Conservation (phyloP, 2,113 vertebrate genomes). For the Propithecus coquereli region DNA sequence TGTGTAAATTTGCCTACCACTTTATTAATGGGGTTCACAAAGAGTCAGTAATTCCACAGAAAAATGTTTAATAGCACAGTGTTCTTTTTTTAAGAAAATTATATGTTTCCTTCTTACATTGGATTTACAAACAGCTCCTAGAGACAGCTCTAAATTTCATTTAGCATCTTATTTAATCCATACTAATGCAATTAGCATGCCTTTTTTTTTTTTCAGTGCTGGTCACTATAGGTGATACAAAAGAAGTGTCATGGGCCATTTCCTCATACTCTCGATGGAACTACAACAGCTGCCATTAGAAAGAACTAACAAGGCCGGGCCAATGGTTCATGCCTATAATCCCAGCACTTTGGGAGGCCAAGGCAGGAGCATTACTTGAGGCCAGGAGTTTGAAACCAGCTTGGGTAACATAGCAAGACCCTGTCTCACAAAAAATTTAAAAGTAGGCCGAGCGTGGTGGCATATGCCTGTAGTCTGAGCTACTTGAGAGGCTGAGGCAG, state of each 20-base stretch:
- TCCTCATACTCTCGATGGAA: not conserved
- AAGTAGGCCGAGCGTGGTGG: too few species aligned
- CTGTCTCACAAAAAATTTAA: too few species aligned
- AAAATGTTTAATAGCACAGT: not conserved
- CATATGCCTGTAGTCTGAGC: too few species aligned
- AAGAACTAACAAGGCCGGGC: not conserved
- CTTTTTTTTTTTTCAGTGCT: not conserved
- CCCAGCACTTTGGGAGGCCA: too few species aligned
- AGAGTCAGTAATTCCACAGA: not conserved
- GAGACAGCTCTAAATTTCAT: not conserved
- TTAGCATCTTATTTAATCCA: not conserved
- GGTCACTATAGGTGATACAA: not conserved
- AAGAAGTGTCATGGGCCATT: not conserved
- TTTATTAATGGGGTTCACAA: not conserved
- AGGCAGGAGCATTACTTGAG: too few species aligned
- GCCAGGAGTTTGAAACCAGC: too few species aligned
- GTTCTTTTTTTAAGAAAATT: not conserved
- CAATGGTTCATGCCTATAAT: too few species aligned
- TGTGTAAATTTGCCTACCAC: not conserved
- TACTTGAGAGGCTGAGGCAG: too few species aligned
- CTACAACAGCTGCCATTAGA: not conserved
- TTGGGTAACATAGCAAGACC: too few species aligned
- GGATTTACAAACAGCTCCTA: not conserved
- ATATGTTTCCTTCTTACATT: not conserved
- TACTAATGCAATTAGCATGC: not conserved